Evolutionary conservation across 1,140 invertebrate genomes (phyloP), one percentile per base, ranked within the genome.

Genomic region (Papilio glaucus): DNA sequence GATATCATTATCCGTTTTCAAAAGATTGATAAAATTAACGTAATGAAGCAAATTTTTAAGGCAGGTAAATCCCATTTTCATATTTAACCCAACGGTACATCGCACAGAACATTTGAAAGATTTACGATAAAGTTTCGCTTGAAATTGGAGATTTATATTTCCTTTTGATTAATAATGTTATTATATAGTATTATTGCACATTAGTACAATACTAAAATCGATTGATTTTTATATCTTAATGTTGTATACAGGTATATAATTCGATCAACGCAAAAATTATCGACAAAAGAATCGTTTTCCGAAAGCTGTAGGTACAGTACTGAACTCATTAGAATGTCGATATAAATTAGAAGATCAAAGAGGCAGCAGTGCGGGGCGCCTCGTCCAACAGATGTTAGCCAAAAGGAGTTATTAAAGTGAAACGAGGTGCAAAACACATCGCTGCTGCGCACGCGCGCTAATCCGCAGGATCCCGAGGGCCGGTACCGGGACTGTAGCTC

Each of bases 401-500:
- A 81, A 82, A 82, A 60, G 77, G 71, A 78, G 74, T 77, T 79
- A 82, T 57, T 85, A 79, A 84, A 83, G 77, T 79, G 71, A 79
- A 84, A 80, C 81, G 79, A 78, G 72, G 78, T 77, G 81, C 72
- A 77, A 85, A 83, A 83, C 80, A 72, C 81, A 73, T 76, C 76
- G 75, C 77, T 53, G 71, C 62, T 76, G 77, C 78, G 77, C 77
- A 77, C 69, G 77, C 76, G 74, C 60, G 63, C 70, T 81, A 85
- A 80, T 85, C 71, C 73, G 68, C 67, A 69, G 76, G 72, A 74
- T 57, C 49, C 49, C 78, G 73, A 74, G 75, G 72, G 75, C 71
- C 65, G 68, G 78, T 49, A 80, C 75, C 78, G 74, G 71, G 78
- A 60, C 83, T 83, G 87, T 81, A 82, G 76, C 85, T 90, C 90